These are phyloP conservation scores for Hafferia zeledoni DNA, from an alignment of 2,797 vertebrate genomes.

Conservation along the genomic window DNA sequence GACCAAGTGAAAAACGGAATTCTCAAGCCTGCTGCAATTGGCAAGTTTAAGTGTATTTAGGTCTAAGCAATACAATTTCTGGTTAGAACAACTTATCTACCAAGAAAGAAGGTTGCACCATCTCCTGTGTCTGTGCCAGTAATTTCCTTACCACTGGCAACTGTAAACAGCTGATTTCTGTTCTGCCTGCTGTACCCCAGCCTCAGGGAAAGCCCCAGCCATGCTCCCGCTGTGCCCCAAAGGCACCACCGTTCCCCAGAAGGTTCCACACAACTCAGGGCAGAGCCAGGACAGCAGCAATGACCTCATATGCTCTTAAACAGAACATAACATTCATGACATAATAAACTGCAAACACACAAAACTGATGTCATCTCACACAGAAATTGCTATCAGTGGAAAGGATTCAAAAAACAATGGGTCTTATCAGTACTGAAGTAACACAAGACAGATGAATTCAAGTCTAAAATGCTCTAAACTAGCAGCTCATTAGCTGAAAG, in stretches of 20 bases:
- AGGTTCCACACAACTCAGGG: background rate
- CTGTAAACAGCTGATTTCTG: background rate
- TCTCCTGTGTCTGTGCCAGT: background rate
- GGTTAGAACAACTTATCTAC: background rate
- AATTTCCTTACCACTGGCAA: background rate
- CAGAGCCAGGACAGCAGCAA: background rate
- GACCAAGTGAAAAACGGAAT: background rate
- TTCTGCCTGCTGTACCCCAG: accelerated
- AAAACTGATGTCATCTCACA: background rate
- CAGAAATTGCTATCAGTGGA: background rate
- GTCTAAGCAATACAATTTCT: background rate
- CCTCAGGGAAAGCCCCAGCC: background rate
- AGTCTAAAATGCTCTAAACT: background rate
- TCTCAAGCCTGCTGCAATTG: background rate
- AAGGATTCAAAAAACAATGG: background rate
- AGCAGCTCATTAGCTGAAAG: background rate
- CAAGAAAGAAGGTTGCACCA: background rate
- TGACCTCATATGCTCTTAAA: background rate
- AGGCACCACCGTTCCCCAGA: background rate
- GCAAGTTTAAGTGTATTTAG: background rate
- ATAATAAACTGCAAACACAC: background rate
- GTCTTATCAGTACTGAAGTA: background rate
- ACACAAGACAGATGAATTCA: background rate
- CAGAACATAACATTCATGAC: background rate
- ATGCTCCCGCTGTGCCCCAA: background rate